These are phyloP conservation scores for Nycticryphes semicollaris DNA, from an alignment of 2,113 vertebrate species.

Conservation along the genomic window DNA sequence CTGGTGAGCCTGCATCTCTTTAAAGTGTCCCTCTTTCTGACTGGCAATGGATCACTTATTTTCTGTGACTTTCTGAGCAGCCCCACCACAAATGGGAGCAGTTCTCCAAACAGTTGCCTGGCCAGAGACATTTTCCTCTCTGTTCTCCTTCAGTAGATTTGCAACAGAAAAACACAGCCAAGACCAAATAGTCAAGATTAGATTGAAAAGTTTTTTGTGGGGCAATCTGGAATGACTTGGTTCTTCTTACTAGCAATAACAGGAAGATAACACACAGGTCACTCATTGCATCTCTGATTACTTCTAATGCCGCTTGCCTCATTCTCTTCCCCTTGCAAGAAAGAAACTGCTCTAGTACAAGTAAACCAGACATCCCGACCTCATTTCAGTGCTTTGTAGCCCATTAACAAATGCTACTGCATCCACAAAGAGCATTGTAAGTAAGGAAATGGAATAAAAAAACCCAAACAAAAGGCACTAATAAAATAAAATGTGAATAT, in stretches of 20 bases:
- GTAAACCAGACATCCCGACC: background rate
- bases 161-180: background rate
- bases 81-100: background rate
- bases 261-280: background rate
- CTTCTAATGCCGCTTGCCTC: background rate
- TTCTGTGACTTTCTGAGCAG: background rate
- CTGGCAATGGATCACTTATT: background rate
- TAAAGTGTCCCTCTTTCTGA: background rate
- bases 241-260: background rate
- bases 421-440: background rate
- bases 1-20: background rate
- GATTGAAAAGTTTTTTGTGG: rapidly evolving
- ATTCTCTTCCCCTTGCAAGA: background rate
- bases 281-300: background rate
- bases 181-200: background rate
- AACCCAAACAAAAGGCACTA: background rate
- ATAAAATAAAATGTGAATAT: background rate
- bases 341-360: background rate
- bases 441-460: background rate
- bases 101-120: background rate
- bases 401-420: background rate
- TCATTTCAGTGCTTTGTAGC: background rate
- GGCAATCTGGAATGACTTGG: background rate
- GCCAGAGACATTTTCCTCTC: background rate
- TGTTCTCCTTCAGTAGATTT: background rate